phyloP scores from a whole-genome alignment of 2,113 vertebrate species.

The Coreoperca whiteheadi region DNA sequence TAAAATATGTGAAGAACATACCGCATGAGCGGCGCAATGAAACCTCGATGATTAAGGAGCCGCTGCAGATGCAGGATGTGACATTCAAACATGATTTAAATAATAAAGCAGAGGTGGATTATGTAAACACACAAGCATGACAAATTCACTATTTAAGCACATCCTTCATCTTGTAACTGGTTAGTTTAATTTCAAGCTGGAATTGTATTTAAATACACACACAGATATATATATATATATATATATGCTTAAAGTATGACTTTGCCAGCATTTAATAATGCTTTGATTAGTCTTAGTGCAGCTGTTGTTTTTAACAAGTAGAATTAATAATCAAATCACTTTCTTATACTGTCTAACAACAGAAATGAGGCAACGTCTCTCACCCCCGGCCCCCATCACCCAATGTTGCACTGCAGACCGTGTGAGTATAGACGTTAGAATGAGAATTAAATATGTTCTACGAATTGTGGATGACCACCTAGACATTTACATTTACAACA shows the following conservation, averaged over 20 bases:
- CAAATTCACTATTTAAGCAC: background rate
- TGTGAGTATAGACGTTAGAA: no score
- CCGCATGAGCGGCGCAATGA: background rate
- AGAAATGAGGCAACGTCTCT: background rate
- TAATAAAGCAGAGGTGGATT: constrained; percentile 2
- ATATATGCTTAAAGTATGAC: no score
- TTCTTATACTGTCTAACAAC: background rate
- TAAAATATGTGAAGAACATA: constrained; percentile 4
- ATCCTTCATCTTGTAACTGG: no score
- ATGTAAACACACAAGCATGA: background rate
- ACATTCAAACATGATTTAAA: background rate
- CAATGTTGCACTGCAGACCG: no score
- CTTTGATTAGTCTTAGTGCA: no score
- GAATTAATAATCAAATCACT: background rate
- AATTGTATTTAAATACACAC: background rate
- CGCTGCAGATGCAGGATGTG: background rate
- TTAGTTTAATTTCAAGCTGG: background rate
- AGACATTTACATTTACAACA: background rate
- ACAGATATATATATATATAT: no score
- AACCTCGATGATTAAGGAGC: background rate
- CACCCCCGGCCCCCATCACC: background rate
- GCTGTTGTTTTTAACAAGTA: background rate
- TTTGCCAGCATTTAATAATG: no score
- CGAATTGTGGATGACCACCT: no score
- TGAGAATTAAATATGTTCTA: background rate